phyloP scores from a whole-genome alignment of 2,888 invertebrate genomes.

The Hydropsyche betteni region DNA sequence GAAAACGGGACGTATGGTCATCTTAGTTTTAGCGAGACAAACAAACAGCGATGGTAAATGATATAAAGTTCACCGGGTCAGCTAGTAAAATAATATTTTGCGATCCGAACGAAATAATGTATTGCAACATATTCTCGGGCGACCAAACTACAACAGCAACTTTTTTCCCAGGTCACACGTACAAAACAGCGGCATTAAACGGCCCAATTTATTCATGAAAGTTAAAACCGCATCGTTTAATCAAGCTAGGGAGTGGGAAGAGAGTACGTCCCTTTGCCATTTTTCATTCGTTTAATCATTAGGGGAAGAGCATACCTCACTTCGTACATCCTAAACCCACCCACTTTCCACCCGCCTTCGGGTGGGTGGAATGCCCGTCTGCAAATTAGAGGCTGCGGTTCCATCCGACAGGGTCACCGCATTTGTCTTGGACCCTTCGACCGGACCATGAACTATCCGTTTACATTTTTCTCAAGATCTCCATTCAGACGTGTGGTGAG shows the following conservation, averaged over 20 bases:
- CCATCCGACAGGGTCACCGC: constrained; percentile 29
- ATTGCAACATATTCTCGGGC: too few species aligned
- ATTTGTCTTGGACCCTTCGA: constrained; percentile 23
- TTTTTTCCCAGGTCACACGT: constrained; percentile 3
- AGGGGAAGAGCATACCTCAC: constrained; percentile 5
- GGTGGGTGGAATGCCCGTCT: constrained; percentile 15
- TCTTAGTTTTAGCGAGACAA: too few species aligned
- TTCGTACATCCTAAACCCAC: not conserved
- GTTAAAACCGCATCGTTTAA: constrained; percentile 33
- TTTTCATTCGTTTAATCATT: constrained; percentile 36
- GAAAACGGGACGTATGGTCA: too few species aligned
- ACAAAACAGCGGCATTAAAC: constrained; percentile 13
- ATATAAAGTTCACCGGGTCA: too few species aligned
- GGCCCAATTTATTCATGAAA: constrained; percentile 31
- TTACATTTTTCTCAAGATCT: not conserved
- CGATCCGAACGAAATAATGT: too few species aligned
- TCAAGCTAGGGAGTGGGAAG: constrained; percentile 8
- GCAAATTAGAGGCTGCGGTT: constrained; percentile 38
- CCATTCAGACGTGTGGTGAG: too few species aligned
- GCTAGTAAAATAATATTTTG: too few species aligned
- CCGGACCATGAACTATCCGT: constrained; percentile 10
- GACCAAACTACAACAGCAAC: not conserved
- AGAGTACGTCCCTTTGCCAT: not conserved
- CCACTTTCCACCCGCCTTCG: not conserved
- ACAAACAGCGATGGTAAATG: too few species aligned